Conservation (phyloP, 2,888 invertebrate genomes). For the Hydraecia micacea region DNA sequence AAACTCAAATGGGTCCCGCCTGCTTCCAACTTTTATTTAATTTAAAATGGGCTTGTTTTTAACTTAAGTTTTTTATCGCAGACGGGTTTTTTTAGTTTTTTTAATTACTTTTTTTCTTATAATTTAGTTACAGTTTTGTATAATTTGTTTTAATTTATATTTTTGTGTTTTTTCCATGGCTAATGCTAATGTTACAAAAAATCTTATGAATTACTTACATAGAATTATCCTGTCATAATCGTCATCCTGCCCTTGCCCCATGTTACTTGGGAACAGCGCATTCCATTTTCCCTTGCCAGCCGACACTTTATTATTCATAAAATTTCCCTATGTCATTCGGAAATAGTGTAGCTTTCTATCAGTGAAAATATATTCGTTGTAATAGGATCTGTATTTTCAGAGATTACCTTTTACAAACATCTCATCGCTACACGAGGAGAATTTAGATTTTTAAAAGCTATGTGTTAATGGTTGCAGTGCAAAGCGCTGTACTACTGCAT, state of each 20-base stretch:
- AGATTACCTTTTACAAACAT: slow-evolving; percentile 4
- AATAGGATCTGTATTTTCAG: background rate
- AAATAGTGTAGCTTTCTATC: background rate
- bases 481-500: slow-evolving; percentile 99
- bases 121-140: background rate
- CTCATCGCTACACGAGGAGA: background rate
- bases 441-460: slow-evolving; percentile 4
- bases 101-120: too few relatives aligned
- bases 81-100: too few relatives aligned
- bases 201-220: background rate
- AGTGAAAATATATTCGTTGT: background rate
- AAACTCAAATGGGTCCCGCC: too few relatives aligned
- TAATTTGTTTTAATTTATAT: background rate
- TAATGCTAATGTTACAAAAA: background rate
- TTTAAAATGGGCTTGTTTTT: too few relatives aligned
- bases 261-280: too few relatives aligned
- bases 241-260: background rate
- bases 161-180: background rate
- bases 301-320: background rate
- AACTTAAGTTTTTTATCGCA: too few relatives aligned
- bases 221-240: background rate
- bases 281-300: background rate
- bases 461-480: slow-evolving; percentile 92
- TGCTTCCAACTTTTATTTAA: too few relatives aligned
- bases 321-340: background rate